Conservation (phyloP, 2,797 vertebrate genomes). For the Erethizon dorsatum region DNA sequence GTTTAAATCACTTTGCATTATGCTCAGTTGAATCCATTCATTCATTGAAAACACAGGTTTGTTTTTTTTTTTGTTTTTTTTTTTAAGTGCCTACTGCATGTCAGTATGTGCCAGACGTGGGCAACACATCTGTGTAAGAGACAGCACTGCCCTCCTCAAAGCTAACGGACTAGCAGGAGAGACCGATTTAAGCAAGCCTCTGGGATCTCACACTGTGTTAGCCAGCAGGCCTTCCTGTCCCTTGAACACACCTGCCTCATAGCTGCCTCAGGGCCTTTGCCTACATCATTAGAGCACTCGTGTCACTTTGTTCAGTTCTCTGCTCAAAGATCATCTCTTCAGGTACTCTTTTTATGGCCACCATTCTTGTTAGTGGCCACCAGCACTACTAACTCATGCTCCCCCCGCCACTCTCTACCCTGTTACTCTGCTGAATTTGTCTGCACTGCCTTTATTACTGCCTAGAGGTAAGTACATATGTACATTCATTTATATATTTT, state of each 20-base stretch:
- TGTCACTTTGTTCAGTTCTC: not conserved
- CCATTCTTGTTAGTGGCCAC: not conserved
- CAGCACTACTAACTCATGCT: not conserved
- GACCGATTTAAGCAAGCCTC: not conserved
- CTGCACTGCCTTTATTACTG: not conserved
- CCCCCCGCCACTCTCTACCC: not conserved
- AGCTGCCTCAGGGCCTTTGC: conserved; percentile 20
- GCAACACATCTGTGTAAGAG: not conserved
- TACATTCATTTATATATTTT: not conserved
- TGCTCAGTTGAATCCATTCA: conserved; percentile 34
- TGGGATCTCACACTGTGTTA: not conserved
- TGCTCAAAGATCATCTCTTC: not conserved
- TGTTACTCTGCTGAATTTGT: not conserved
- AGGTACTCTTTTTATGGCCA: not conserved
- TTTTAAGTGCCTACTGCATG: not conserved
- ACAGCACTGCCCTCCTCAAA: not conserved
- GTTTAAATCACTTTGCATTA: conserved; percentile 46
- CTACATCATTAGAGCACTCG: not conserved
- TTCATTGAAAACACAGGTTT: conserved; percentile 12
- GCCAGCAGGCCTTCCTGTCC: not conserved
- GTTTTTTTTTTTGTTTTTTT: not conserved
- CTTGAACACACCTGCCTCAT: not conserved
- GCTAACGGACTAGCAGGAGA: not conserved
- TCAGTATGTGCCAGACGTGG: not conserved
- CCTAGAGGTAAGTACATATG: not conserved